Evolutionary conservation across 1,140 invertebrate species (phyloP), one percentile per base, ranked within the genome.

Genomic region (Nasonia vitripennis): DNA sequence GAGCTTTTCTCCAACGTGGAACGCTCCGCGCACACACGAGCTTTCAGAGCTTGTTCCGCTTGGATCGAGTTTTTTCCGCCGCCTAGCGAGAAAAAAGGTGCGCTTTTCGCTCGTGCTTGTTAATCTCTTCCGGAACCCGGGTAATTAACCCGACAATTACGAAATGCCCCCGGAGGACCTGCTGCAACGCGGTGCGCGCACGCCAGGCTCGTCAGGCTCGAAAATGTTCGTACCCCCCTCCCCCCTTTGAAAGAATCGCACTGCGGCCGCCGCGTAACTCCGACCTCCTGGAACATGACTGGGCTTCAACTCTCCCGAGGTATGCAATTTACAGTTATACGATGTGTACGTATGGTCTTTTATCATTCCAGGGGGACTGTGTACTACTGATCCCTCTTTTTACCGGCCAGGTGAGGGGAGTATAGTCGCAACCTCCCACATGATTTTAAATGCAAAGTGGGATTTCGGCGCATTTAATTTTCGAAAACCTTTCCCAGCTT

Each of bases 101-200:
- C 10, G 31, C 31, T 68, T 45, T 41, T 45, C 9, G 41, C 2
- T 9, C 31, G 34, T 41, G 41, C 31, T 79, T 68, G 51, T 41
- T 79, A 79, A 79, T 79, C 27, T 79, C 31, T 68, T 41, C 34
- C 11, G 10, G 62, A 41, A 68, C 78, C 31, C 1, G 9, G 62
- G 34, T 79, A 79, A 79, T 79, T 79, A 79, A 41, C 62, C 62
- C 34, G 34, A 68, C 62, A 67, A 79, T 79, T 68, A 79, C 31
- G 62, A 68, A 79, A 79, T 41, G 78, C 34, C 78, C 34, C 20
- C 4, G 17, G 34, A 79, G 55, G 20, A 37, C 31, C 20, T 12
- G 14, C 20, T 20, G 23, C 68, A 27, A 4, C 68, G 27, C n/a
- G 4, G 17, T 20, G 23, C 27, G 14, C 1, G n/a, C 3, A 6